Evolutionary conservation across 2,888 invertebrate genomes (phyloP), one percentile per base, ranked within the genome.

Genomic region (Myathropa florea): DNA sequence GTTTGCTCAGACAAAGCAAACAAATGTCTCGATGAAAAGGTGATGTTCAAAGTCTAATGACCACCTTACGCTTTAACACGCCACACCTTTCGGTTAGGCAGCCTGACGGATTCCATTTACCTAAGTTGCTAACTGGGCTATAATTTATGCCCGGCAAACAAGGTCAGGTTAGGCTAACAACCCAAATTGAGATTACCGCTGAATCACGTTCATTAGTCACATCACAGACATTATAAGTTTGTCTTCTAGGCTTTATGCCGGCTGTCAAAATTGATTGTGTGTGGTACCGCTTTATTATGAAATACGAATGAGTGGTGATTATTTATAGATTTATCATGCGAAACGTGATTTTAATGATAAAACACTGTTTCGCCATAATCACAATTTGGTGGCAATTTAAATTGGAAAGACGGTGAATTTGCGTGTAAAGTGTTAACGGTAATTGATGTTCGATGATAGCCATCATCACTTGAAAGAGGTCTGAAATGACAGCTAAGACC

Each of bases 121-220:
- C 46, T 26, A 18, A 53, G 61, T 55, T 63, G 46, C 63, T 70
- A 77, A 63, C 70, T 21, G 68, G 68, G n/a, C 14, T 59, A 67
- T 60, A 55, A 77, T 64, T 78, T 71, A 64, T 78, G 28, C 12
- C 57, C n/a, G 30, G 53, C 21, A 14, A 46, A 53, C 28, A 72
- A 61, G 57, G 63, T 61, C 61, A 72, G 53, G 23, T 39, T 55
- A 36, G 78, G 64, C 63, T 60, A 71, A 64, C 57, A 64, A 30
- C 23, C 70, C 18, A 57, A 63, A 39, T 70, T 70, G 21, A 70
- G 39, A 57, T 30, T 78, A 70, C 18, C 39, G 28, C 39, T 78
- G 70, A 70, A 59, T 78, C 70, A 64, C 39, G 18, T n/a, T 57
- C 28, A 64, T 63, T 78, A 63, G 61, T 77, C 24, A 12, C 18